A percentile compares a stretch with the other conserved stretches of the same genome.
These are phyloP conservation scores for Daphoenositta chrysoptera DNA, from an alignment of 2,113 vertebrate species.

Conservation along the genomic window DNA sequence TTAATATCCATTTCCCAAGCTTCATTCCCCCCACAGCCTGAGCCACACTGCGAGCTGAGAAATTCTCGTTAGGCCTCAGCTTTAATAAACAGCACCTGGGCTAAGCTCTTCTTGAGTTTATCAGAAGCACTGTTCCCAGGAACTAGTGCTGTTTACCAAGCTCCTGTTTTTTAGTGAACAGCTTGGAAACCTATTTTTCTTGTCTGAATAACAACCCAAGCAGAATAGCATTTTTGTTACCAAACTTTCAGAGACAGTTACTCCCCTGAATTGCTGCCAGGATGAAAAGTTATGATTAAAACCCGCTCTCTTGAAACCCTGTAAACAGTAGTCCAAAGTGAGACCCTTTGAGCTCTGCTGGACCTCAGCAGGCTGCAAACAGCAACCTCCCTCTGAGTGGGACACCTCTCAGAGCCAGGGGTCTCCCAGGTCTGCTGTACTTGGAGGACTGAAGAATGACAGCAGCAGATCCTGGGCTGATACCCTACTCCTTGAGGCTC, in stretches of 20 bases:
- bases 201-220: background rate
- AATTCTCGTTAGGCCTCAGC: background rate
- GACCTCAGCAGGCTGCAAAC: accelerated
- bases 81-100: background rate
- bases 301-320: background rate
- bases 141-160: background rate
- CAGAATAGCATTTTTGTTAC: background rate
- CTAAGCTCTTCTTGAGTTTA: background rate
- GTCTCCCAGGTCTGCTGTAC: background rate
- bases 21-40: background rate
- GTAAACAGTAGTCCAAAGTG: background rate
- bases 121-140: background rate
- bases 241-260: background rate
- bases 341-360: background rate
- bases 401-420: background rate
- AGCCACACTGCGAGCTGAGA: background rate
- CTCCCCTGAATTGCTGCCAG: background rate
- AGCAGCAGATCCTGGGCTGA: background rate
- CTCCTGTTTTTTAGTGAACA: background rate
- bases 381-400: background rate
- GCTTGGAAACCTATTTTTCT: background rate
- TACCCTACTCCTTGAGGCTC: background rate
- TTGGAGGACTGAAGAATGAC: background rate
- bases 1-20: background rate
- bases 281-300: background rate